A percentile compares a stretch with the other conserved stretches of the same genome.
Evolutionary conservation across 2,888 invertebrate genomes (phyloP).

Genomic region (Polyploca ridens): DNA sequence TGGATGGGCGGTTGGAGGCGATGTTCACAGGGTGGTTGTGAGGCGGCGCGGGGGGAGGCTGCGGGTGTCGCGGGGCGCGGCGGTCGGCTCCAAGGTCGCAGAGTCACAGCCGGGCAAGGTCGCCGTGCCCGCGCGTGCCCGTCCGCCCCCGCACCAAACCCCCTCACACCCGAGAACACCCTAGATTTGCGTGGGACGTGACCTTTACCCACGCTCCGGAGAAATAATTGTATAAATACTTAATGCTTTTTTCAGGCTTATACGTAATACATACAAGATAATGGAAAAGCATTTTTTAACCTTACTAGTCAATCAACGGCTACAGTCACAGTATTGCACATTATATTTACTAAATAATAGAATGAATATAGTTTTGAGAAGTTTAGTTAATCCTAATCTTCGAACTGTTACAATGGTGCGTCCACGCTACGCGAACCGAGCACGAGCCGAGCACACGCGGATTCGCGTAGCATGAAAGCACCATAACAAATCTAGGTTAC

Average conservation of each 20-base stretch:
- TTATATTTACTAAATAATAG: no score
- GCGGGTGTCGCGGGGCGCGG: slow-evolving; percentile 38
- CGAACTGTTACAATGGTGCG: no score
- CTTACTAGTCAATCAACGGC: not conserved
- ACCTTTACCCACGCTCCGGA: slow-evolving; percentile 81
- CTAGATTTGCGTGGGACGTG: slow-evolving; percentile 80
- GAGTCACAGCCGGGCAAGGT: slow-evolving; percentile 85
- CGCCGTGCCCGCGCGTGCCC: slow-evolving; percentile 80
- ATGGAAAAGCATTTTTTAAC: not conserved
- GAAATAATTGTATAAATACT: slow-evolving; percentile 80
- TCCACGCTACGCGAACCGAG: no score
- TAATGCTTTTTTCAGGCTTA: slow-evolving; percentile 61
- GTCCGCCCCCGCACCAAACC: slow-evolving; percentile 48
- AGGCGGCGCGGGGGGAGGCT: slow-evolving; percentile 30
- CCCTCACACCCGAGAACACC: slow-evolving; percentile 70
- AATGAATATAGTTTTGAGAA: no score
- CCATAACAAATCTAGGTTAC: no score
- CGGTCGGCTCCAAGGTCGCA: slow-evolving; percentile 80
- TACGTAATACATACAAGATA: slow-evolving; percentile 49
- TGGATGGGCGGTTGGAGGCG: slow-evolving; percentile 46
- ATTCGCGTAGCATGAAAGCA: no score
- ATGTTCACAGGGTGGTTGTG: slow-evolving; percentile 34
- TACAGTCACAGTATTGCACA: not conserved
- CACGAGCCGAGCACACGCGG: no score
- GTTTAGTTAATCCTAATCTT: no score